Evolutionary conservation across 2,113 vertebrate genomes (phyloP).

Genomic region (Oncorhynchus masou): DNA sequence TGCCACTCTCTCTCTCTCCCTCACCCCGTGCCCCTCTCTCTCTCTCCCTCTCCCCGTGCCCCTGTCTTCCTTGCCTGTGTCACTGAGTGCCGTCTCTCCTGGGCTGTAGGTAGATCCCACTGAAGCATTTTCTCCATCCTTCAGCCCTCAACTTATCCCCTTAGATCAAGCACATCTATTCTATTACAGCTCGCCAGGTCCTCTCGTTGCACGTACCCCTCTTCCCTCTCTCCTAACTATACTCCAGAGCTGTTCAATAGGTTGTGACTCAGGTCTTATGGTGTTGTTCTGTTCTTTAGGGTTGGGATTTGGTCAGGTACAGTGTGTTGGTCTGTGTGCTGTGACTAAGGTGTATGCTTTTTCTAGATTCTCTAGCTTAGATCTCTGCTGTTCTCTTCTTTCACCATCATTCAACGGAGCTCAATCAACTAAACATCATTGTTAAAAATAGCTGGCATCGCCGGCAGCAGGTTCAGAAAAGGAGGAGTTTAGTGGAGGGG

Average conservation of each 20-base stretch:
- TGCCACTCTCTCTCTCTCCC: neutral
- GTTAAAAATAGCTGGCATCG: constrained; percentile 45
- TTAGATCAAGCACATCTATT: constrained; percentile 62
- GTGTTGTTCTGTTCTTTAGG: neutral
- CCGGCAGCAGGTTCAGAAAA: constrained; percentile 31
- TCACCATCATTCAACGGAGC: constrained; percentile 43
- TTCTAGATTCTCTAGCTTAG: constrained; percentile 8
- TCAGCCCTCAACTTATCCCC: too few species aligned
- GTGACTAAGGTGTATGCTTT: neutral
- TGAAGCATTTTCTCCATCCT: too few species aligned
- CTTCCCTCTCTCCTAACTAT: too few species aligned
- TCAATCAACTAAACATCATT: constrained; percentile 47
- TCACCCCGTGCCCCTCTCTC: constrained; percentile 48
- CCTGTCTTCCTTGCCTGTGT: constrained; percentile 60
- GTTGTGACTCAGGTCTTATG: too few species aligned
- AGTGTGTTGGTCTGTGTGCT: neutral
- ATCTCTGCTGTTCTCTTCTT: constrained; percentile 18
- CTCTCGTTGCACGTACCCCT: too few species aligned
- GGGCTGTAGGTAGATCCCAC: constrained; percentile 19
- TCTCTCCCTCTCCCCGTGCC: constrained; percentile 48
- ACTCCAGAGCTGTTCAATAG: too few species aligned
- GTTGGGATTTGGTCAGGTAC: neutral
- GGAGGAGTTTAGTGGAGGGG: constrained; percentile 29
- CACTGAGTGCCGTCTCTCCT: constrained; percentile 71
- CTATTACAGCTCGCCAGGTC: constrained; percentile 38